Percentiles rank a stretch among this genome's conserved stretches.
Evolutionary conservation across 2,888 invertebrate genomes (phyloP).

Genomic region (Drosophila birchii): DNA sequence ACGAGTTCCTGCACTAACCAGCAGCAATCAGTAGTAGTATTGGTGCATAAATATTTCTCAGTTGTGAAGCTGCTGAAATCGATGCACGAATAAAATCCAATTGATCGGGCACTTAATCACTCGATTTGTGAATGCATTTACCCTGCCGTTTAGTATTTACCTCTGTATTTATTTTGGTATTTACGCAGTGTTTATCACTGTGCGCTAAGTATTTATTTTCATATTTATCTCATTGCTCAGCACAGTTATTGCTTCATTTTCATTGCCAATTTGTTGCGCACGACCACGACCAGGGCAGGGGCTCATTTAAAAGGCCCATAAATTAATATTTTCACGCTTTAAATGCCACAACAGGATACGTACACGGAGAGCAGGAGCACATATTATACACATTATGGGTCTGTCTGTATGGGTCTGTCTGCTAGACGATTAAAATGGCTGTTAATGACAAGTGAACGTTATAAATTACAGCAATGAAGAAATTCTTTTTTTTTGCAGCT

Average conservation of each 20-base stretch:
- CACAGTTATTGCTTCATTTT: slow-evolving; percentile 57
- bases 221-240: slow-evolving; percentile 53
- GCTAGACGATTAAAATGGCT: slow-evolving; percentile 75
- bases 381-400: slow-evolving; percentile 22
- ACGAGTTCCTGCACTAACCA: not conserved
- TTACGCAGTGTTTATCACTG: slow-evolving; percentile 57
- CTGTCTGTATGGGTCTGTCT: slow-evolving; percentile 28
- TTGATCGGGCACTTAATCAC: slow-evolving; percentile 18
- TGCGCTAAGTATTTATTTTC: slow-evolving; percentile 34
- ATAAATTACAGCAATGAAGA: slow-evolving; percentile 81
- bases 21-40: not conserved
- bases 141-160: slow-evolving; percentile 29
- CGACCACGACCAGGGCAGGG: not conserved
- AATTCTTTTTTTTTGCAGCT: slow-evolving; percentile 49
- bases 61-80: slow-evolving; percentile 17
- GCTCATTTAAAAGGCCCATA: slow-evolving; percentile 72
- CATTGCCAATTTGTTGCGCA: slow-evolving; percentile 58
- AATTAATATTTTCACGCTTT: slow-evolving; percentile 78
- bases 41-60: slow-evolving; percentile 12
- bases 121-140: slow-evolving; percentile 27
- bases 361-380: slow-evolving; percentile 4
- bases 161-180: slow-evolving; percentile 52
- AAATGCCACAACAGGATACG: slow-evolving; percentile 57
- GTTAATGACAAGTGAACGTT: slow-evolving; percentile 82
- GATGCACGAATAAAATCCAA: slow-evolving; percentile 11